Evolutionary conservation across 2,797 vertebrate genomes (phyloP).

Genomic region (Clarias pachynema): DNA sequence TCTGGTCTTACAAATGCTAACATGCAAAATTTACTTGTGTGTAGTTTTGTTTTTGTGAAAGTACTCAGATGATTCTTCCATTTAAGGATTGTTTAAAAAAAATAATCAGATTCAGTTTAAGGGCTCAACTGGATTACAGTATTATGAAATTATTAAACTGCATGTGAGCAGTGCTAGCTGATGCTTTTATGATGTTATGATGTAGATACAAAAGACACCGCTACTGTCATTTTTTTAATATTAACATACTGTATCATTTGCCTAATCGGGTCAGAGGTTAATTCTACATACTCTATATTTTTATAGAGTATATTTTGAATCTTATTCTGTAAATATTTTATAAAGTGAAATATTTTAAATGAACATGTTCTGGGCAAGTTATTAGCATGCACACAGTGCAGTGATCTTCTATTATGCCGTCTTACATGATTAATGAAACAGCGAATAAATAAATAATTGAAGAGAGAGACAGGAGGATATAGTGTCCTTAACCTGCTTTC

Average conservation of each 20-base stretch:
- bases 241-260: neutral
- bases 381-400: neutral
- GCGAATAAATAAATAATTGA: slow-evolving; percentile 15
- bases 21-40: neutral
- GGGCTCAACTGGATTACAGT: neutral
- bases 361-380: neutral
- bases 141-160: neutral
- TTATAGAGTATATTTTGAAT: neutral
- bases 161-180: neutral
- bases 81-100: neutral
- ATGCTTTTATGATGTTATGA: neutral
- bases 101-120: neutral
- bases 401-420: neutral
- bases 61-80: neutral
- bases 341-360: neutral
- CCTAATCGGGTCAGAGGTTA: neutral
- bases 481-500: neutral
- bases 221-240: neutral
- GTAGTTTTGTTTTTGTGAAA: neutral
- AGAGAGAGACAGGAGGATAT: neutral
- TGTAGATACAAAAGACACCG: neutral
- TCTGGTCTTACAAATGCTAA: neutral
- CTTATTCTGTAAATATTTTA: neutral
- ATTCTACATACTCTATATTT: neutral
- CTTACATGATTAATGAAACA: slow-evolving; percentile 15